Percentiles rank a stretch among this genome's conserved stretches.
phyloP scores from a whole-genome alignment of 2,888 invertebrate genomes.

The Drosophila cracens region DNA sequence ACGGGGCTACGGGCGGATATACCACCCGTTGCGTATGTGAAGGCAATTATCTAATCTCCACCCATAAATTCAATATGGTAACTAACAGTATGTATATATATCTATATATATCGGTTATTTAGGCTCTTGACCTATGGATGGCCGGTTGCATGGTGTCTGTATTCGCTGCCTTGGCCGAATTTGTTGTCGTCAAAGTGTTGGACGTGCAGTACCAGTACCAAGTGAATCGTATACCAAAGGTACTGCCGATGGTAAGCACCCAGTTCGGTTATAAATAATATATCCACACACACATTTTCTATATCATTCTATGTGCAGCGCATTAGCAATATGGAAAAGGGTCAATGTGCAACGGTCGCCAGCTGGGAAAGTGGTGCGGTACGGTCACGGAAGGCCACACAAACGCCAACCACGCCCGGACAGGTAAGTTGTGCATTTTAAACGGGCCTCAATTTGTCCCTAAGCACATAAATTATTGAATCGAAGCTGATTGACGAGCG shows the following conservation, averaged over 20 bases:
- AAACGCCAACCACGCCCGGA: constrained; percentile 85
- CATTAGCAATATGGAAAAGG: constrained; percentile 88
- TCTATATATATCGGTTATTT: constrained; percentile 25
- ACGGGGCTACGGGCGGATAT: constrained; percentile 92
- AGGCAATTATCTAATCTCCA: constrained; percentile 86
- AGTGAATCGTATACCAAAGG: constrained; percentile 86
- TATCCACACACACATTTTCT: constrained; percentile 43
- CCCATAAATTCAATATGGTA: background rate
- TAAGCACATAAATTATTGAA: constrained; percentile 22
- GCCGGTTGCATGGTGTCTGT: constrained; percentile 95
- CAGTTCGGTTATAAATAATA: constrained; percentile 49
- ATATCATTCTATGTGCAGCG: constrained; percentile 83
- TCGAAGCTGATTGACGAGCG: constrained; percentile 17
- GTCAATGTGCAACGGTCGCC: constrained; percentile 88
- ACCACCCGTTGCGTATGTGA: constrained; percentile 94
- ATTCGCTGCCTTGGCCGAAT: constrained; percentile 93
- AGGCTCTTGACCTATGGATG: constrained; percentile 95
- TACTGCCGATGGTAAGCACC: constrained; percentile 84
- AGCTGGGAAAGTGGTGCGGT: constrained; percentile 89
- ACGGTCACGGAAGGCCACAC: constrained; percentile 87
- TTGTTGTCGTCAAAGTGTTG: constrained; percentile 92
- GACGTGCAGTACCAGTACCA: constrained; percentile 90
- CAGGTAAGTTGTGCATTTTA: constrained; percentile 75
- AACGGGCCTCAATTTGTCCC: background rate
- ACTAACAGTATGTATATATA: constrained; percentile 2